These are phyloP conservation scores for Periphyllus acericola DNA, from an alignment of 2,888 invertebrate species.

Conservation along the genomic window DNA sequence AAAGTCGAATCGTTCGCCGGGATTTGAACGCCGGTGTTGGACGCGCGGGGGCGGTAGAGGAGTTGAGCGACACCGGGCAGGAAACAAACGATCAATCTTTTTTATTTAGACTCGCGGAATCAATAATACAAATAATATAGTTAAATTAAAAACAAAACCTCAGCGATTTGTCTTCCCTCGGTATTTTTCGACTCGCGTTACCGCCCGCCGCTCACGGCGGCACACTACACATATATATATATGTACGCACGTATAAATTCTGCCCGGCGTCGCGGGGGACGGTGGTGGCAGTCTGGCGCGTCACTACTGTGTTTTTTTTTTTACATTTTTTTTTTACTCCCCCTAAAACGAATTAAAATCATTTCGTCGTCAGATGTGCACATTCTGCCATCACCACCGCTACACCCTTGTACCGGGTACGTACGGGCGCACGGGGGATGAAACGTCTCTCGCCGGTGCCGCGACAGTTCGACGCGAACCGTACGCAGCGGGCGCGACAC, in stretches of 20 bases:
- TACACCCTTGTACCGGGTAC: neutral
- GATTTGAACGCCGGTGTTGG: neutral
- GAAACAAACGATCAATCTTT: conserved; percentile 61
- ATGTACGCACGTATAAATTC: neutral
- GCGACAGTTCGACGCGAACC: too few species aligned
- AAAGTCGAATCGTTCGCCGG: neutral
- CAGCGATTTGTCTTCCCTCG: conserved; percentile 51
- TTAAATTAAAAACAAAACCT: conserved; percentile 61
- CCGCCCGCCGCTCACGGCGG: neutral
- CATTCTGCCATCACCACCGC: neutral
- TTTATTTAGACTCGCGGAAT: conserved; percentile 59
- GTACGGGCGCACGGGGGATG: neutral
- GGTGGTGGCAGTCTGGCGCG: neutral
- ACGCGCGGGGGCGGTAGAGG: neutral
- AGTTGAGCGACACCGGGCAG: conserved; percentile 28
- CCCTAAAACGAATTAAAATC: neutral
- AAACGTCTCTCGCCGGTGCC: too few species aligned
- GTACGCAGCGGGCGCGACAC: too few species aligned
- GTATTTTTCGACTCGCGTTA: neutral
- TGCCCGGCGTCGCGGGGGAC: neutral
- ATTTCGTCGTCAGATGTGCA: neutral
- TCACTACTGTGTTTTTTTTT: neutral
- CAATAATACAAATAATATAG: conserved; percentile 61
- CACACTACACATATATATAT: neutral
- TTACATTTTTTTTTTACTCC: neutral